A percentile compares a stretch with the other conserved stretches of the same genome.
phyloP scores from a whole-genome alignment of 37 sponge, comb jelly and placozoan genomes.

The Chondrilla cf. caribensis region DNA sequence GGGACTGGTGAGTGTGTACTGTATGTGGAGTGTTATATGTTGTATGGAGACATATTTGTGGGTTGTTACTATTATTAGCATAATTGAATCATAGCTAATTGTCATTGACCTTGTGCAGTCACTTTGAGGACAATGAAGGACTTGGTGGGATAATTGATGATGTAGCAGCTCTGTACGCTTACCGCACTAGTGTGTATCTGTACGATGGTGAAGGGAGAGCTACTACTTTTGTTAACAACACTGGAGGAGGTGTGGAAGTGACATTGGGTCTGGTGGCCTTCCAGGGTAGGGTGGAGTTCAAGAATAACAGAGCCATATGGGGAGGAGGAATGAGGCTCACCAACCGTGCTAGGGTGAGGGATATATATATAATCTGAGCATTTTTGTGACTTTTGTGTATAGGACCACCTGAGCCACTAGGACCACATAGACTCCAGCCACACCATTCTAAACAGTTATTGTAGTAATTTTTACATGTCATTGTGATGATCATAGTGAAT shows the following conservation, averaged over 20 bases:
- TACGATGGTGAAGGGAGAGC: background rate
- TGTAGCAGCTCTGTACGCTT: constrained; percentile 55
- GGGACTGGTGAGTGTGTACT: constrained; percentile 55
- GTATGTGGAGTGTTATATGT: no score
- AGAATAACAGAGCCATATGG: constrained; percentile 54
- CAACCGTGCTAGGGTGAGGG: background rate
- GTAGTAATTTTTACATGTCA: no score
- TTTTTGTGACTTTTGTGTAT: no score
- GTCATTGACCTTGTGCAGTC: no score
- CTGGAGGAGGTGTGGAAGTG: constrained; percentile 70
- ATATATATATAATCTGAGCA: no score
- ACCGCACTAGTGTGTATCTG: constrained; percentile 39
- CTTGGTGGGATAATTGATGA: constrained; percentile 35
- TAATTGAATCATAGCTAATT: no score
- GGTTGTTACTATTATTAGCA: no score
- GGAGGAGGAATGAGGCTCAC: constrained; percentile 55
- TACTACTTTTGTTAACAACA: constrained; percentile 36
- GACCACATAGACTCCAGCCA: no score
- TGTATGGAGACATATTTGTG: no score
- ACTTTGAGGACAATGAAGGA: constrained; percentile 58
- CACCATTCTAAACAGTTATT: no score
- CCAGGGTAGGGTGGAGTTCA: constrained; percentile 35
- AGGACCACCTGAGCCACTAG: no score
- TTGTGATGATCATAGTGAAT: no score
- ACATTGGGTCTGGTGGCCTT: constrained; percentile 38